Evolutionary conservation across 2,888 invertebrate genomes (phyloP).

Genomic region (Meliscaeva auricollis): DNA sequence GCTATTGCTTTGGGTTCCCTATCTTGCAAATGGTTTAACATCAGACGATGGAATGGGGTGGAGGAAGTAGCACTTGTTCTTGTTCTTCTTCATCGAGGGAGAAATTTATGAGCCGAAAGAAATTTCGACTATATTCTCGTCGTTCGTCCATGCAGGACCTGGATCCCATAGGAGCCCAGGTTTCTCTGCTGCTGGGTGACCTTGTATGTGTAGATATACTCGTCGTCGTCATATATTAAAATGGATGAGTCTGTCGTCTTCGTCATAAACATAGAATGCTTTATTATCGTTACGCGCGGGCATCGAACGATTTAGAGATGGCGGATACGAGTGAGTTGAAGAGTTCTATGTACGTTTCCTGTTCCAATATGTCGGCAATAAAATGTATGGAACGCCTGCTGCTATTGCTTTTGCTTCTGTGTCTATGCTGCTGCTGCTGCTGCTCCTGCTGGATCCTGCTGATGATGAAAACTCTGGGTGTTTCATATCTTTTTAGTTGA

Average conservation of each 20-base stretch:
- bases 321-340: constrained; percentile 45
- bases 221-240: constrained; percentile 7
- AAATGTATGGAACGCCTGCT: constrained; percentile 43
- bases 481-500: constrained; percentile 25
- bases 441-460: not conserved
- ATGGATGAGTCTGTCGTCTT: constrained; percentile 69
- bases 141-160: not conserved
- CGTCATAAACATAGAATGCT: constrained; percentile 63
- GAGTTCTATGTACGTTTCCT: constrained; percentile 33
- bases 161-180: not conserved
- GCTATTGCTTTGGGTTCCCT: constrained; percentile 30
- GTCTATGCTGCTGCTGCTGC: not conserved
- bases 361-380: constrained; percentile 64
- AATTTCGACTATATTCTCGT: constrained; percentile 48
- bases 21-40: constrained; percentile 23
- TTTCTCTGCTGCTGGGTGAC: constrained; percentile 37
- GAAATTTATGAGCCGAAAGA: constrained; percentile 65
- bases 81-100: constrained; percentile 37
- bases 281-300: constrained; percentile 62
- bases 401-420: not conserved
- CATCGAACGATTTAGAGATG: constrained; percentile 63
- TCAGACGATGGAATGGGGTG: not conserved
- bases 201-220: constrained; percentile 37
- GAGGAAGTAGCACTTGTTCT: not conserved
- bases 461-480: constrained; percentile 38